Evolutionary conservation across 2,797 vertebrate species (phyloP), one percentile per base, ranked within the genome.

Genomic region (Enteromius thamalakanensis): DNA sequence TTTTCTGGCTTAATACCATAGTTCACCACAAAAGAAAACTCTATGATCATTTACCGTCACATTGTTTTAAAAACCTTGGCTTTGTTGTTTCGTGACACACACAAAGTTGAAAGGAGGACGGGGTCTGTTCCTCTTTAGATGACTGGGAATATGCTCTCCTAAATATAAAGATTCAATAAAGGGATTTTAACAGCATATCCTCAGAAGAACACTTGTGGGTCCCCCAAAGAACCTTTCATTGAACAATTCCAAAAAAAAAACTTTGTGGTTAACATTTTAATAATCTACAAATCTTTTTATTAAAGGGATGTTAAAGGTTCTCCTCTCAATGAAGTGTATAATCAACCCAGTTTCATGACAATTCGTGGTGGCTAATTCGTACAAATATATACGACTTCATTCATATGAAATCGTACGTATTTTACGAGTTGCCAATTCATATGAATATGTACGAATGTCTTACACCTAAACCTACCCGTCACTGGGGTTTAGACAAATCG

Each of bases 1-100:
- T 55, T n/a, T 47, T 37, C 49, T 76, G 34, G 7, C 53, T 58
- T 76, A 60, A 76, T 60, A 8, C 19, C 60, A 42, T 60, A 60
- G 53, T 42, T 60, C 53, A 60, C 8, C 32, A 17, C 34, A 76
- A 40, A 60, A 26, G 0, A 40, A 53, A 60, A 60, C 4, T 58
- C 32, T 37, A 12, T 76, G 74, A 76, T 74, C 7, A 17, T 71
- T 71, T 32, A 72, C 45, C 1, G 4, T 32, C 47, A 29, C 9
- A 0, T 74, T 1, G 19, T 40, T 67, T 68, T 3, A 55, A 74
- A 53, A 10, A 6, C 10, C 17, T 74, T 37, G 49, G 29, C 29
- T 74, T 53, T 37, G 4, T 32, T 72, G 47, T 72, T 29, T 51
- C 45, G 32, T 51, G 29, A 72, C 15, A 51, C 45, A 45, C n/a